Evolutionary conservation across 1,140 invertebrate species (phyloP).

Genomic region (Euwallacea similis): DNA sequence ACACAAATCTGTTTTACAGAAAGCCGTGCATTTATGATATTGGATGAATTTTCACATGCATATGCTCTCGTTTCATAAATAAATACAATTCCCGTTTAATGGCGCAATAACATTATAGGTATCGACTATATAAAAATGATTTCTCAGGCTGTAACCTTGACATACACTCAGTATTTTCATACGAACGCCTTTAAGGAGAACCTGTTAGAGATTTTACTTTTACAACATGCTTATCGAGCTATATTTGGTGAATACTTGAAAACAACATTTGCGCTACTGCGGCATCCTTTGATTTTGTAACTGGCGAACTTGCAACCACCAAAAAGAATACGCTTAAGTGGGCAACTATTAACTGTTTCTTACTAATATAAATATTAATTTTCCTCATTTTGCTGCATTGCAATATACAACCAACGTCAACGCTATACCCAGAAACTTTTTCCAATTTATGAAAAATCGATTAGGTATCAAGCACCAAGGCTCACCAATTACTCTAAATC

Average conservation of each 20-base stretch:
- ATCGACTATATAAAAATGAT: background rate
- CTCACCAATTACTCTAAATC: too few relatives aligned
- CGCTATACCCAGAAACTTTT: too few relatives aligned
- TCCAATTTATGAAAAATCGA: constrained; percentile 15
- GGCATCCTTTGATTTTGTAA: background rate
- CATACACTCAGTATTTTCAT: constrained; percentile 17
- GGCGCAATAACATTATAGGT: background rate
- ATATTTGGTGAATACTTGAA: constrained; percentile 27
- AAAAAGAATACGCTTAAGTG: too few relatives aligned
- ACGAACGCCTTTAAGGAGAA: constrained; percentile 19
- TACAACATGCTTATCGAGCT: constrained; percentile 20
- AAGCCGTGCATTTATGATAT: too few relatives aligned
- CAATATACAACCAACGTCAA: too few relatives aligned
- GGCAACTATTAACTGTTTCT: too few relatives aligned
- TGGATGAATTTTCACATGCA: background rate
- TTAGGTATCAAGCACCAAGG: too few relatives aligned
- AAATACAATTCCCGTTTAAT: background rate
- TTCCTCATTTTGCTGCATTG: too few relatives aligned
- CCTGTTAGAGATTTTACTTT: constrained; percentile 22
- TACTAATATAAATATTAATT: too few relatives aligned
- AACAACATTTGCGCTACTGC: constrained; percentile 11
- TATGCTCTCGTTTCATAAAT: constrained; percentile 8
- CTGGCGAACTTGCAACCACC: background rate
- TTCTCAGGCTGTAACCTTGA: constrained; percentile 24
- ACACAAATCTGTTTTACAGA: too few relatives aligned